Base-by-base conservation (phyloP, 1,140 invertebrate genomes). In the Archegozetes longisetosus region DNA sequence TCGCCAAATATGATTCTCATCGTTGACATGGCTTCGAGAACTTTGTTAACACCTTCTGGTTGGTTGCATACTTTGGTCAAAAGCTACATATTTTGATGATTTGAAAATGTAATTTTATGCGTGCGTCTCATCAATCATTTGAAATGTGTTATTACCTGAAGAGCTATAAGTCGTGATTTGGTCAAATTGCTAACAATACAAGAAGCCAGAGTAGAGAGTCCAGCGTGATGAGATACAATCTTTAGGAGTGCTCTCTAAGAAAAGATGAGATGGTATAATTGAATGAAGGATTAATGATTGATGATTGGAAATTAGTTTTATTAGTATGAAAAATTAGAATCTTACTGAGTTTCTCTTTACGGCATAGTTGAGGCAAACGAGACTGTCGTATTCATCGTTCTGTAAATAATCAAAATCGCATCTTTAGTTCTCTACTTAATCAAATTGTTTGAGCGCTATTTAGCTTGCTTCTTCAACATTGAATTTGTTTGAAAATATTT, bases 11-110 rank as follows among this genome's bases (percentile, higher is more conserved):
- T 77, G 0, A 95, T 73, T 17, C 90, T 78, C 47, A 94, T 74
- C 0, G 88, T 90, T 0, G 88, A 88, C 58, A 94, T 79, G 0
- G 90, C 88, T 70, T 95, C 90, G 0, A 88, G 85, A 13, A 93
- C 85, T 60, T 84, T 80, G 0, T 79, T 78, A 71, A 88, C 85
- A 4, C 87, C 88, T 3, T 65, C 62, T 13, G 64, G 56, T 2
- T 62, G 61, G 26, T 67, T 63, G 51, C 74, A 67, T 4, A 67
- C 67, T 46, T 69, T 60, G 1, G 71, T 74, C 57, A 75, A 66
- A 20, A 75, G 65, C 73, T 75, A 62, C 0, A 64, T 26, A 53
- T 53, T 57, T 17, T 51, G 3, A 20, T 13, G 17, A 40, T 56
- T 20, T 17, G 27, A n/a, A 25, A 25, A 47, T 25, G 2, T 58